A percentile compares a stretch with the other conserved stretches of the same genome.
Conservation (phyloP, 2,888 invertebrate genomes). For the Melieria crassipennis region DNA sequence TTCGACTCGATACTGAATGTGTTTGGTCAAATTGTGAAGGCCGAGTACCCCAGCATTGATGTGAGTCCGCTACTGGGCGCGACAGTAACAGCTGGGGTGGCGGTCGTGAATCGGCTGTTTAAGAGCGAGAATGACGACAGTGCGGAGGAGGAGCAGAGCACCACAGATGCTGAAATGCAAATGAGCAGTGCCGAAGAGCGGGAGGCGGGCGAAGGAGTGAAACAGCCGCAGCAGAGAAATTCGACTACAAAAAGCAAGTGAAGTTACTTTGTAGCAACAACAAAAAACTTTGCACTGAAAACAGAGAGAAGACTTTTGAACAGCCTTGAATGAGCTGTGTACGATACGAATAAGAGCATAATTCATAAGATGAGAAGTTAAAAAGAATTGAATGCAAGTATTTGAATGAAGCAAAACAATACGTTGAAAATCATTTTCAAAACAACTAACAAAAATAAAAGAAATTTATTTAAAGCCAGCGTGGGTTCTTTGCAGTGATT, state of each 20-base stretch:
- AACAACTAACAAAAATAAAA: too few relatives aligned
- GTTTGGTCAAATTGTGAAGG: conserved; percentile 53
- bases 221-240: background rate
- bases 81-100: conserved; percentile 34
- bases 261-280: background rate
- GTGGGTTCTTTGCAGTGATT: too few relatives aligned
- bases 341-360: too few relatives aligned
- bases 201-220: background rate
- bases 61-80: conserved; percentile 42
- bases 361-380: too few relatives aligned
- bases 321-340: too few relatives aligned
- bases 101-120: conserved; percentile 26
- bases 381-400: too few relatives aligned
- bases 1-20: conserved; percentile 54
- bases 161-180: background rate
- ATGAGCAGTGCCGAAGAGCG: background rate
- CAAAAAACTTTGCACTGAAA: background rate
- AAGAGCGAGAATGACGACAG: conserved; percentile 36
- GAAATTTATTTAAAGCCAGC: too few relatives aligned
- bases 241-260: background rate
- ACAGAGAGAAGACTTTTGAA: background rate
- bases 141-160: conserved; percentile 28
- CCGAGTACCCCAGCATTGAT: conserved; percentile 53
- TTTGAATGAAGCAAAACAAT: too few relatives aligned
- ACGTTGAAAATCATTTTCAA: too few relatives aligned